These are phyloP conservation scores for Isichthys henryi DNA, from an alignment of 2,113 vertebrate genomes.

Conservation along the genomic window DNA sequence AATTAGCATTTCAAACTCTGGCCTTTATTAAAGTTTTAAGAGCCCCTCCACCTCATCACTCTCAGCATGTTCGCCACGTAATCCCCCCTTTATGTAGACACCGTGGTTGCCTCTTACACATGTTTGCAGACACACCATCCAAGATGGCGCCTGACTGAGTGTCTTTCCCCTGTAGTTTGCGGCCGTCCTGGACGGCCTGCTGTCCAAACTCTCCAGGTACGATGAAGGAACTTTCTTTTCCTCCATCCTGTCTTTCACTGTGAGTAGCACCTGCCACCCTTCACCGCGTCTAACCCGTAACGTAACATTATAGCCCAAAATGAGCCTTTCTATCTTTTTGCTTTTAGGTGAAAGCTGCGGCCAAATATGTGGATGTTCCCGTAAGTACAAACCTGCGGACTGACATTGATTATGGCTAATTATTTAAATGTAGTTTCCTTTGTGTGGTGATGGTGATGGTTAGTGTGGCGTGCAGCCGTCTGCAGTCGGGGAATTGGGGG, in stretches of 20 bases:
- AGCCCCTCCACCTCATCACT: background rate
- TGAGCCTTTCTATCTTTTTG: constrained; percentile 45
- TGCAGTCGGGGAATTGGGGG: constrained; percentile 24
- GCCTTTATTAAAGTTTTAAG: background rate
- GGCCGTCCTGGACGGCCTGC: constrained; percentile 77
- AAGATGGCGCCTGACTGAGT: background rate
- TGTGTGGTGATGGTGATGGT: constrained; percentile 11
- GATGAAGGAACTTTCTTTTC: constrained; percentile 97
- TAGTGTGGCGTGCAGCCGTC: constrained; percentile 17
- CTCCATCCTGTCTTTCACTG: constrained; percentile 92
- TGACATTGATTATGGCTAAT: background rate
- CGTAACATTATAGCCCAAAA: constrained; percentile 34
- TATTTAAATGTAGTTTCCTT: constrained; percentile 8
- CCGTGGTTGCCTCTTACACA: background rate
- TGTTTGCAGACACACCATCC: background rate
- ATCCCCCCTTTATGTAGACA: background rate
- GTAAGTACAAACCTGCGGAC: constrained; percentile 64
- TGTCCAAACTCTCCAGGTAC: constrained; percentile 89
- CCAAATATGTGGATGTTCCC: constrained; percentile 93
- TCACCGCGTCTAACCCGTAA: constrained; percentile 33
- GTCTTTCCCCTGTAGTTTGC: constrained; percentile 62
- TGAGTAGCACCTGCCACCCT: constrained; percentile 60
- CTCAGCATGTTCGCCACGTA: background rate
- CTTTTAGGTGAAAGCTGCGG: constrained; percentile 86
- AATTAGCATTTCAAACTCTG: background rate